Evolutionary conservation across 2,113 vertebrate genomes (phyloP).

Genomic region (Sorex araneus): DNA sequence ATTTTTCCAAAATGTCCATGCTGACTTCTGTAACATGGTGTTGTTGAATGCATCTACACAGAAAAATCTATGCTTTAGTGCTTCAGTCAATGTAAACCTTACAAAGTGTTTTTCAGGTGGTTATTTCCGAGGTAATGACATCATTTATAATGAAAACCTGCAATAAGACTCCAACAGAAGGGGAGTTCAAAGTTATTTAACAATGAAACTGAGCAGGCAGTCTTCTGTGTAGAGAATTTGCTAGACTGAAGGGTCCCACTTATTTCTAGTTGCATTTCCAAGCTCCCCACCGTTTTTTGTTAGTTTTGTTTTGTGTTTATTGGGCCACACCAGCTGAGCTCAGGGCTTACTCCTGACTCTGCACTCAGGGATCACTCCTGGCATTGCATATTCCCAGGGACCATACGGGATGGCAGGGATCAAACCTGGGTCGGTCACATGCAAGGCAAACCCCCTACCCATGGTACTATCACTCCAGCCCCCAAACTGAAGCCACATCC

Average conservation of each 20-base stretch:
- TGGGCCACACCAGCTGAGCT: too few species aligned
- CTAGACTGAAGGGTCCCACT: neutral
- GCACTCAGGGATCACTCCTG: too few species aligned
- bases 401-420: too few species aligned
- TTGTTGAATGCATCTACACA: slow-evolving; percentile 30
- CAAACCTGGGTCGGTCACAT: too few species aligned
- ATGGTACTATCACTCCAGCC: too few species aligned
- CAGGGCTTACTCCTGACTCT: too few species aligned
- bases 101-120: slow-evolving; percentile 11
- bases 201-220: slow-evolving; percentile 55
- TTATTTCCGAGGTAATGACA: slow-evolving; percentile 76
- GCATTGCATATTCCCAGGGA: too few species aligned
- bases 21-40: slow-evolving; percentile 61
- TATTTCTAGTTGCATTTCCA: slow-evolving; percentile 44
- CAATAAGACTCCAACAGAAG: slow-evolving; percentile 45
- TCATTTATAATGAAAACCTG: slow-evolving; percentile 77
- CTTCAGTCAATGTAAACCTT: slow-evolving; percentile 25
- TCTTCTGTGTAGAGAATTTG: slow-evolving; percentile 26
- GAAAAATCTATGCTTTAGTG: slow-evolving; percentile 53
- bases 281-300: too few species aligned
- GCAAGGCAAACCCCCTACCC: too few species aligned
- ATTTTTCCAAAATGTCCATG: slow-evolving; percentile 54
- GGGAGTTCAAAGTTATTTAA: slow-evolving; percentile 78
- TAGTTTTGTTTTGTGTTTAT: too few species aligned
- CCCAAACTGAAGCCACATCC: too few species aligned